Evolutionary conservation across 2,797 vertebrate genomes (phyloP).

Genomic region (Thripadectes ignobilis): DNA sequence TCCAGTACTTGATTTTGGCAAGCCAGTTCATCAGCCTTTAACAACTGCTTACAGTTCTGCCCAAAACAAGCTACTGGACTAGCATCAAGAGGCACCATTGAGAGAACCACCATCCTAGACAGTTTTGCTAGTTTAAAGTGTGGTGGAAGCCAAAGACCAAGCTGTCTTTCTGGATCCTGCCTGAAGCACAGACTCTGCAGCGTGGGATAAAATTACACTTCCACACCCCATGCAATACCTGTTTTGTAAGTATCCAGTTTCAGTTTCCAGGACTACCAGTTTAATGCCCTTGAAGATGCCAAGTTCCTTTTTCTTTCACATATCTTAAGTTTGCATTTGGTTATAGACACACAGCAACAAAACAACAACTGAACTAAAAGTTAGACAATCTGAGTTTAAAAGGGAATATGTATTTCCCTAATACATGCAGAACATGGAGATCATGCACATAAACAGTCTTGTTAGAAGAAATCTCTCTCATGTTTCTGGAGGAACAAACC

Average conservation of each 20-base stretch:
- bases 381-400: neutral
- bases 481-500: neutral
- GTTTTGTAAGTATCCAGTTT: slow-evolving; percentile 36
- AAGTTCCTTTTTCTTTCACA: neutral
- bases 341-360: neutral
- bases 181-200: neutral
- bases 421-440: neutral
- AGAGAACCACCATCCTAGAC: neutral
- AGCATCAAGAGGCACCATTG: neutral
- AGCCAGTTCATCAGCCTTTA: neutral
- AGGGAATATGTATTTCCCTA: neutral
- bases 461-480: neutral
- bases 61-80: neutral
- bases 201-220: slow-evolving; percentile 22
- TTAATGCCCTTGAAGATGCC: neutral
- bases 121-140: neutral
- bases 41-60: neutral
- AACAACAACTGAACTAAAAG: neutral
- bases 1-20: neutral
- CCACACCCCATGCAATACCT: slow-evolving; percentile 33
- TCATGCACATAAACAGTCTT: neutral
- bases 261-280: slow-evolving; percentile 16
- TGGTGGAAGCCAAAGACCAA: neutral
- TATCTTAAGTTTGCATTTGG: neutral
- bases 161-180: neutral